Evolutionary conservation across 2,888 invertebrate species (phyloP).

Genomic region (Oscheius myriophilus): DNA sequence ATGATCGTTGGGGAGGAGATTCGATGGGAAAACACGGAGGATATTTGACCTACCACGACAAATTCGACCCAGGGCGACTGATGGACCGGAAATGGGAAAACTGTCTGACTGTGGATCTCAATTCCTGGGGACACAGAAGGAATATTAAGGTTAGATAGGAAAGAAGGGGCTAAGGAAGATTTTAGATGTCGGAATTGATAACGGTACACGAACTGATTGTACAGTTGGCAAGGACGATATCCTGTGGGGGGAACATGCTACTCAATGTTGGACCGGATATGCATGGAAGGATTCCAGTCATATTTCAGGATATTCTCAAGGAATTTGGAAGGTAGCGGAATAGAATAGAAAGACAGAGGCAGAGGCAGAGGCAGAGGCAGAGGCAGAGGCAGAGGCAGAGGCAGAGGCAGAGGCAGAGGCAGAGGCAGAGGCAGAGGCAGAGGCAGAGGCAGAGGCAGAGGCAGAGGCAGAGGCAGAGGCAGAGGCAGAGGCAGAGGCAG

Average conservation of each 20-base stretch:
- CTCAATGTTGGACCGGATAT: slow-evolving; percentile 72
- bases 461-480: too few relatives aligned
- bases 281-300: slow-evolving; percentile 72
- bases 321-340: slow-evolving; percentile 69
- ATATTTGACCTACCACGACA: slow-evolving; percentile 85
- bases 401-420: too few relatives aligned
- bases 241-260: slow-evolving; percentile 69
- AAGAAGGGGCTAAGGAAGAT: background rate
- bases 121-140: slow-evolving; percentile 74
- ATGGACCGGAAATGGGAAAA: slow-evolving; percentile 74
- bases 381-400: too few relatives aligned
- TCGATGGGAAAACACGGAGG: slow-evolving; percentile 87
- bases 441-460: too few relatives aligned
- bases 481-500: too few relatives aligned
- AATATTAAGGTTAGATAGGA: slow-evolving; percentile 62
- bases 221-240: slow-evolving; percentile 60
- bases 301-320: slow-evolving; percentile 73
- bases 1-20: slow-evolving; percentile 90
- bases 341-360: too few relatives aligned
- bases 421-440: too few relatives aligned
- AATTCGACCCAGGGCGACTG: slow-evolving; percentile 76
- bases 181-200: slow-evolving; percentile 53
- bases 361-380: too few relatives aligned
- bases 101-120: slow-evolving; percentile 73
- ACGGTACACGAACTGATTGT: slow-evolving; percentile 54